Evolutionary conservation across 2,797 vertebrate species (phyloP).

Genomic region (Liasis olivaceus): DNA sequence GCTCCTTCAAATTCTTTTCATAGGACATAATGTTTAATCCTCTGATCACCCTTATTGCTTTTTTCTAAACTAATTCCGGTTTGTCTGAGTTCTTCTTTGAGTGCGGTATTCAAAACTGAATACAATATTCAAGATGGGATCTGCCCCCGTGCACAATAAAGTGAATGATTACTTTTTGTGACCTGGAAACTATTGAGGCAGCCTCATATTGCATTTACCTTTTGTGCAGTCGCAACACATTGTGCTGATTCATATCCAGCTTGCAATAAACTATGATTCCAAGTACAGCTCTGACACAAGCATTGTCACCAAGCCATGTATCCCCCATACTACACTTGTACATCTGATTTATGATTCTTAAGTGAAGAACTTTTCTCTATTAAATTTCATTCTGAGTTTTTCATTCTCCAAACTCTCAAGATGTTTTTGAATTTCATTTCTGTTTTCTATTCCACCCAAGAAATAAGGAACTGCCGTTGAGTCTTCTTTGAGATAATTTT

Average conservation of each 20-base stretch:
- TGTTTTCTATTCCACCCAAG: not conserved
- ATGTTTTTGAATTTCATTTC: not conserved
- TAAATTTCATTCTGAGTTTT: not conserved
- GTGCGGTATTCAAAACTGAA: not conserved
- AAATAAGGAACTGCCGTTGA: not conserved
- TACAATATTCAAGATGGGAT: not conserved
- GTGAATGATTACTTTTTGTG: not conserved
- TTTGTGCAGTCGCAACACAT: not conserved
- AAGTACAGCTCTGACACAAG: not conserved
- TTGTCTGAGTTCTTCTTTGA: not conserved
- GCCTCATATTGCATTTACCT: not conserved
- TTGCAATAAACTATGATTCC: not conserved
- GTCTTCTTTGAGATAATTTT: not conserved
- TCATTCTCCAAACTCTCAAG: not conserved
- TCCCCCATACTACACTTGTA: not conserved
- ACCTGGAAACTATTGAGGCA: not conserved
- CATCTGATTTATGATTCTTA: not conserved
- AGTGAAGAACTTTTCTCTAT: not conserved
- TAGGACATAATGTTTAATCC: not conserved
- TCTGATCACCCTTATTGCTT: not conserved
- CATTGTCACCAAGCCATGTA: not conserved
- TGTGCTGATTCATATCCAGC: not conserved
- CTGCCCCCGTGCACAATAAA: not conserved
- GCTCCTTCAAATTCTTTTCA: not conserved
- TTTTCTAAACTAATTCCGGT: not conserved